Base-by-base conservation (phyloP, 2,113 vertebrate species). In the Coreoperca whiteheadi region DNA sequence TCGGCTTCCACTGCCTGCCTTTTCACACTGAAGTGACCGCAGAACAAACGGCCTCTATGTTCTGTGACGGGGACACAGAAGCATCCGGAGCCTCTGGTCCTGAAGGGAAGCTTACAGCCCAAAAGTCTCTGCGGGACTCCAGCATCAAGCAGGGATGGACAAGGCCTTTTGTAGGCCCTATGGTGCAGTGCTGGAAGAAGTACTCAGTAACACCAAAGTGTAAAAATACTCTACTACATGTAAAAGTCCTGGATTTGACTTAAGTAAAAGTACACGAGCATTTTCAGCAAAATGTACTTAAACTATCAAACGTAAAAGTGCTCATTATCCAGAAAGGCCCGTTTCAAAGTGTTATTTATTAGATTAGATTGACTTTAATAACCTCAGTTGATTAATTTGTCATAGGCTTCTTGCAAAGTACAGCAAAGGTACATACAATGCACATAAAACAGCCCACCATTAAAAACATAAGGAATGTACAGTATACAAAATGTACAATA, bases 1-100 rank as follows among this genome's bases (percentile, higher is more conserved):
- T 69, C 56, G 34, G 64, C 71, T 85, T 88, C 86, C 90, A 79
- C 75, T 67, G 21, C 85, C 84, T 71, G 83, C 75, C 3, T 71
- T 66, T 82, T 79, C 74, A 64, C 46, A 66, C 37, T 48, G 79
- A 83, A 37, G 48, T 37, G 64, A n/a, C 56, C 2, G 16, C 78
- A 50, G 37, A 69, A 32, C 76, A 66, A 68, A 79, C 65, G 18
- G 25, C 43, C 1, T 75, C 50, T 78, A 71, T 83, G 54, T 37
- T 70, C 77, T n/a, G 8, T 78, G 81, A 83, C 54, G 23, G 10
- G n/a, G 53, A 65, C 63, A 63, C 23, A 39, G 60, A 83, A 25
- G 51, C 75, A 48, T 87, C 83, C 32, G 66, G 61, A 83, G 0
- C 51, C 59, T 37, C 82, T 63, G 84, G 65, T 71, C 63, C 75